A percentile compares a stretch with the other conserved stretches of the same genome.
Evolutionary conservation across 2,113 vertebrate genomes (phyloP).

Genomic region (Psilopogon haemacephalus): DNA sequence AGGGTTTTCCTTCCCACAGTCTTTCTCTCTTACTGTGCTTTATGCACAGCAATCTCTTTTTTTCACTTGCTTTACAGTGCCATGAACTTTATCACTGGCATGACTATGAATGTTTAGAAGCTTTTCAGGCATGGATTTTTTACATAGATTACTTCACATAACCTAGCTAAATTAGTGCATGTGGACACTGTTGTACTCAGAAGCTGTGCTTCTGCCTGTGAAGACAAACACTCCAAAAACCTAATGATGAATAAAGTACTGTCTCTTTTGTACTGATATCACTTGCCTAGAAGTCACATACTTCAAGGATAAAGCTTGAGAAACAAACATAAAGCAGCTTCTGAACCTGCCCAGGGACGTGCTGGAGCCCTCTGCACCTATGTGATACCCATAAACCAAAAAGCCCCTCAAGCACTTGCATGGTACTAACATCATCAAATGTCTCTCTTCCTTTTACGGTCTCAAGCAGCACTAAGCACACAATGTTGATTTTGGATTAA

Average conservation of each 20-base stretch:
- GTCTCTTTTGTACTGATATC: background rate
- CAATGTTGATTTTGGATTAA: background rate
- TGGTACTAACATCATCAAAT: background rate
- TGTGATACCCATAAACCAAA: background rate
- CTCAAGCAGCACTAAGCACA: background rate
- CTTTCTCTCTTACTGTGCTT: background rate
- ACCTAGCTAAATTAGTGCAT: background rate
- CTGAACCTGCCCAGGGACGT: background rate
- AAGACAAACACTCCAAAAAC: background rate
- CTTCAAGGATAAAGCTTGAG: background rate
- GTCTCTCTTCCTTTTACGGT: background rate
- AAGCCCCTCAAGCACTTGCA: background rate
- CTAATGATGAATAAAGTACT: background rate
- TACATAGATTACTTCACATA: background rate
- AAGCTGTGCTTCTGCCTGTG: background rate
- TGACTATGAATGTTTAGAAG: background rate
- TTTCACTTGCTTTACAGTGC: background rate
- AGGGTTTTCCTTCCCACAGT: background rate
- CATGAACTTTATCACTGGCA: background rate
- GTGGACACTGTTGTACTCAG: background rate
- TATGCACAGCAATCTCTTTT: background rate
- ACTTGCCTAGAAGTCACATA: background rate
- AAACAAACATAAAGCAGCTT: background rate
- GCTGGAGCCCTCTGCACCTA: background rate
- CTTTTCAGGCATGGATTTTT: background rate